Percentiles rank a stretch among this genome's conserved stretches.
These are phyloP conservation scores for Rhaphigaster nebulosa DNA, from an alignment of 2,888 invertebrate species.

Conservation along the genomic window DNA sequence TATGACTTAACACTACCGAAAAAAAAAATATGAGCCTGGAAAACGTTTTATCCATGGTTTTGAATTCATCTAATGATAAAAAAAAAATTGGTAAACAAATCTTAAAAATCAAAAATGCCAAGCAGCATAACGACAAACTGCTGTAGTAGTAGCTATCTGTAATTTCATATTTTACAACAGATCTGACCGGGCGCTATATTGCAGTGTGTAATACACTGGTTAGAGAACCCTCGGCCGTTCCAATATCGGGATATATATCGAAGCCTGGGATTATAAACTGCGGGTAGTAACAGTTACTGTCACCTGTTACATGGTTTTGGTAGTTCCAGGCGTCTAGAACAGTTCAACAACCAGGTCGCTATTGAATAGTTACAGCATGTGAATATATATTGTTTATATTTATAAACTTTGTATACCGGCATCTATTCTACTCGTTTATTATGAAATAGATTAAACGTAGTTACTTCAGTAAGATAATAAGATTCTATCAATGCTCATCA, in stretches of 20 bases:
- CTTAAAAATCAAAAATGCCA: too few species aligned
- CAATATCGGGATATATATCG: constrained; percentile 27
- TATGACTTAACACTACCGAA: too few species aligned
- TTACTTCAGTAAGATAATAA: neutral
- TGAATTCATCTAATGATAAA: too few species aligned
- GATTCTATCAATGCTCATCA: too few species aligned
- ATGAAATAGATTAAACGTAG: neutral
- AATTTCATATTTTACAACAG: neutral
- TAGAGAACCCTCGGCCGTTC: neutral
- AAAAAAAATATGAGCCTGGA: too few species aligned
- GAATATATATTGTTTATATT: neutral
- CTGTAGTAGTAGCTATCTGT: neutral
- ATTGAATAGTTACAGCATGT: neutral
- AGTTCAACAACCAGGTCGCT: neutral
- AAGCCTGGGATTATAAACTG: neutral
- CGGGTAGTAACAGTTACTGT: neutral
- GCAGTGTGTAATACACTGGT: neutral
- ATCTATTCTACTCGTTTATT: too few species aligned
- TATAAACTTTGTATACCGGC: too few species aligned
- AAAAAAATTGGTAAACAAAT: too few species aligned
- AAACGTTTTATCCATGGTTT: too few species aligned
- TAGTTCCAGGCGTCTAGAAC: neutral
- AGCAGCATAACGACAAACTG: too few species aligned
- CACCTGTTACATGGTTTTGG: neutral
- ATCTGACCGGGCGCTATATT: neutral